These are phyloP conservation scores for Sebastolobus alascanus DNA, from an alignment of 2,797 vertebrate genomes.

Conservation along the genomic window DNA sequence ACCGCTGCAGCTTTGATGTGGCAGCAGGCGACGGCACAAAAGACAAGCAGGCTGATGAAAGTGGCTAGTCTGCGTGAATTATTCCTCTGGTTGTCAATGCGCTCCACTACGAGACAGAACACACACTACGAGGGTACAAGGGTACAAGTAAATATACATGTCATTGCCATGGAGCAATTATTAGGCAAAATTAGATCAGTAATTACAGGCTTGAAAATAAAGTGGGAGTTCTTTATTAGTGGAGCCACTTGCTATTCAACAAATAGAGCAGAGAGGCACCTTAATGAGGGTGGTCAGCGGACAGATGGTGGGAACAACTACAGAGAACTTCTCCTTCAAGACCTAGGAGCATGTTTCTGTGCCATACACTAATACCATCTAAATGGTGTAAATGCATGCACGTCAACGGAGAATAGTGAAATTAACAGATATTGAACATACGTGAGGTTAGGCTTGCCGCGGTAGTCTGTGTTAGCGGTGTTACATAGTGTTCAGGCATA, in stretches of 20 bases:
- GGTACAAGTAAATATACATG: constrained; percentile 99
- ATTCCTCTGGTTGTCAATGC: constrained; percentile 88
- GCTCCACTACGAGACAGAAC: constrained; percentile 85
- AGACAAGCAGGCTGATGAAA: constrained; percentile 91
- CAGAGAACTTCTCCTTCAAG: constrained; percentile 60
- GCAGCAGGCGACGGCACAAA: constrained; percentile 84
- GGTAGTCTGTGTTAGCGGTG: too few species aligned
- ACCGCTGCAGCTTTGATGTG: constrained; percentile 89
- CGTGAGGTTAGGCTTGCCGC: too few species aligned
- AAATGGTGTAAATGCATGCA: not conserved
- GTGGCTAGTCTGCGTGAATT: constrained; percentile 86
- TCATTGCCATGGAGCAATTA: constrained; percentile 99
- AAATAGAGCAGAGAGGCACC: constrained; percentile 68
- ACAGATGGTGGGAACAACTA: constrained; percentile 66
- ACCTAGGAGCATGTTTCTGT: constrained; percentile 26
- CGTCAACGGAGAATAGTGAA: not conserved
- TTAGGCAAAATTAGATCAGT: constrained; percentile 99
- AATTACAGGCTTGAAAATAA: constrained; percentile 99
- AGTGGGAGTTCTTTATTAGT: constrained; percentile 96
- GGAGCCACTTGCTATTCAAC: constrained; percentile 86
- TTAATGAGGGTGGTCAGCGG: constrained; percentile 72
- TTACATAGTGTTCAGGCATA: too few species aligned
- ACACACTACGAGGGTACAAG: constrained; percentile 79
- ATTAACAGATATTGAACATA: not conserved
- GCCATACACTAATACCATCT: not conserved